Base-by-base conservation (phyloP, 2,888 invertebrate species). In the Clostera curtula region DNA sequence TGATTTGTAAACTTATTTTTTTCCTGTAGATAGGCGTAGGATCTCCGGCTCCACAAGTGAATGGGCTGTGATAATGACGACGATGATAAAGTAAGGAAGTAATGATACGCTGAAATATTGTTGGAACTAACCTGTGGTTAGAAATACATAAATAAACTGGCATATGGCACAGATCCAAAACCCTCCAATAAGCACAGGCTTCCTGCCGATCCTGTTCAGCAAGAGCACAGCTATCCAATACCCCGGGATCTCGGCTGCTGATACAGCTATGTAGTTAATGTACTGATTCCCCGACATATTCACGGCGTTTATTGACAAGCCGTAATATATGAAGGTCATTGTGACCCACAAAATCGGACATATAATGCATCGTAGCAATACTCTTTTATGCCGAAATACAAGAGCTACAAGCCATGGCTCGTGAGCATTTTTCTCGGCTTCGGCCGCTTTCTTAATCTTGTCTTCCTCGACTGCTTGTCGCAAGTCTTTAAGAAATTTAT, bases 301-400 rank as follows among this genome's bases (percentile, higher is more conserved):
- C 2, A 90, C 89, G 0, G 91, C 87, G 60, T 89, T 90, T 25
- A 91, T 66, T 1, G 89, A 89, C 14, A 92, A 61, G 0, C 92
- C 91, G 47, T 90, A 91, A 60, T 89, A 92, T 4, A 91, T 86
- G 35, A 91, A 85, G 0, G 88, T 87, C 44, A 87, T 89, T 1
- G 90, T 87, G 13, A 90, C 84, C 90, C 90, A 90, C 61, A 89
- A 89, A 36, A 90, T 76, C 8, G 87, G 88, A 26, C 89, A 88
- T 32, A 85, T 86, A 3, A 85, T 18, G 35, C 87, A 62, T 12
- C 88, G 68, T 1, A 80, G 35, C 9, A 85, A 49, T 10, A 88
- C 60, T 19, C 61, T 62, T 10, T 63, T 64, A 2, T 83, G 76
- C 27, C 64, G 67, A 12, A 85, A 56, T 6, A 86, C 68, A 30